Base-by-base conservation (phyloP, 2,888 invertebrate genomes). In the Drosophila nr. medialis region DNA sequence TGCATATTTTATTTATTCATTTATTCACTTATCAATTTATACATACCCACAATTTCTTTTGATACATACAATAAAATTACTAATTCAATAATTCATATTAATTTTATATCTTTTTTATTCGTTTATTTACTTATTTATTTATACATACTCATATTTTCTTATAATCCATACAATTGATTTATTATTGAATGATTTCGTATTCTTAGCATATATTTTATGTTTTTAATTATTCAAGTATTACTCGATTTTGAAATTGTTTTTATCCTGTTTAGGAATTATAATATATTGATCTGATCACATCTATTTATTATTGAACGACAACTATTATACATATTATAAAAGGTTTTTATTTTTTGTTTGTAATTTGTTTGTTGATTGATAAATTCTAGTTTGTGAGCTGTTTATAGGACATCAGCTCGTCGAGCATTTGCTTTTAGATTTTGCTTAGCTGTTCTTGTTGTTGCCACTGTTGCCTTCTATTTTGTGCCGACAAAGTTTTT, bases 401-500 rank as follows among this genome's bases (percentile, higher is more conserved):
- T 18, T 18, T 10, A 24, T 10, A 62, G 54, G 45, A 48, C 21
- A 74, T 32, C 15, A 24, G 10, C 1, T 2, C 48, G 58, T 59
- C 50, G 24, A 24, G 6, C 11, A 18, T 0, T 55, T 8, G 24
- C 11, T 18, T 40, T 18, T 1, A 4, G 5, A 15, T 10, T 1
- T 8, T 11, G 10, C 24, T 62, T 10, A 55, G 38, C 45, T 61
- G 32, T 40, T 67, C 56, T 67, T 73, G 62, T 66, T 68, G 72
- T 38, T 69, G 63, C 55, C 65, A 49, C 58, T 79, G 72, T 71
- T 75, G 67, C 75, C 77, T 83, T 75, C 80, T 85, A 75, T 83
- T 86, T 86, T 84, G 66, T 64, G 80, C 83, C 69, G 79, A 72
- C 77, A 90, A 84, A 90, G 75, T 90, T 86, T 86, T 90, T 86